Conservation (phyloP, 2,888 invertebrate species). For the Machimus atricapillus region DNA sequence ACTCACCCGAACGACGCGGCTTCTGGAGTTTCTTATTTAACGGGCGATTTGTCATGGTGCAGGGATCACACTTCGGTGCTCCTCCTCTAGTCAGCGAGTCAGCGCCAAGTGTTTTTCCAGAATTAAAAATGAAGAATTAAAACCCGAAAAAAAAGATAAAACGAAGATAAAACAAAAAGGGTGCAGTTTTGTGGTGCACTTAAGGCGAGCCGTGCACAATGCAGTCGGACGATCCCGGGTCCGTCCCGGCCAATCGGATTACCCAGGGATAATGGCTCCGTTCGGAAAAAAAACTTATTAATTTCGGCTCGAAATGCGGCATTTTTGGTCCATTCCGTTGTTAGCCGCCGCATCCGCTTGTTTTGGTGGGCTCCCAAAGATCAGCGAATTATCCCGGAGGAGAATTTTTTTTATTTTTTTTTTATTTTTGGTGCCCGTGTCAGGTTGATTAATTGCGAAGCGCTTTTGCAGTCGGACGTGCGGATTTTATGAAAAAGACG, state of each 20-base stretch:
- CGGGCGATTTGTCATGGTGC: slow-evolving; percentile 35
- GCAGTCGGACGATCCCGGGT: neutral
- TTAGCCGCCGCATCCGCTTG: neutral
- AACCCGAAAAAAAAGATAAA: neutral
- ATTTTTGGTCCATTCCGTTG: neutral
- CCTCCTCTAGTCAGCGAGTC: neutral
- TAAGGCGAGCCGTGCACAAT: neutral
- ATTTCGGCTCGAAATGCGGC: neutral
- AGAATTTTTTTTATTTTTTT: neutral
- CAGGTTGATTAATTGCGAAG: slow-evolving; percentile 21
- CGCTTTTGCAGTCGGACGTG: slow-evolving; percentile 7
- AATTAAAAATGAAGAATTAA: neutral
- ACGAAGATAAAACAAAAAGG: neutral
- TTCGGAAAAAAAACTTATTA: neutral
- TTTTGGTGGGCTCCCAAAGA: neutral
- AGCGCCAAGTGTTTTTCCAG: neutral
- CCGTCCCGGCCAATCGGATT: neutral
- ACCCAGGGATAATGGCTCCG: neutral
- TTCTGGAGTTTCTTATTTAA: slow-evolving; percentile 38
- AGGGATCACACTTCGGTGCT: neutral
- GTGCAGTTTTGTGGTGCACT: neutral
- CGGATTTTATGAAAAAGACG: slow-evolving; percentile 11
- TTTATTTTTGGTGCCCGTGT: neutral
- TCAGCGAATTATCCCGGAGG: neutral
- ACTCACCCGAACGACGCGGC: neutral